phyloP scores from a whole-genome alignment of 1,140 invertebrate genomes.

The Neomicropteryx cornuta region DNA sequence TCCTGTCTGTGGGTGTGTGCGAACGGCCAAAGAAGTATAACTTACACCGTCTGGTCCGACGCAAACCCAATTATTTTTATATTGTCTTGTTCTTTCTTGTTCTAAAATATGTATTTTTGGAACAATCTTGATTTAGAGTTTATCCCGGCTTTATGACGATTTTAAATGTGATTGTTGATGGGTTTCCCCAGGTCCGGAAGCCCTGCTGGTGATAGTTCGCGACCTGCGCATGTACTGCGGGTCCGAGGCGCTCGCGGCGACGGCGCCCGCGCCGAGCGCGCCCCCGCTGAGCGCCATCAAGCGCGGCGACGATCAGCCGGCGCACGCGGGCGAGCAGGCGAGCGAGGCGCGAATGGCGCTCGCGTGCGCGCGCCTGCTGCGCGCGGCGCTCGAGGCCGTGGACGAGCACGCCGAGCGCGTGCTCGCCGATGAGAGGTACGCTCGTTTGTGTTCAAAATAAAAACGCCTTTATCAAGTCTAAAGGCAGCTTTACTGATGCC shows the following conservation, averaged over 20 bases:
- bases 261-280: slow-evolving; percentile 26
- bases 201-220: slow-evolving; percentile 27
- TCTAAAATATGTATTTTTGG: no score
- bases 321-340: slow-evolving; percentile 23
- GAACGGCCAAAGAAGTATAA: no score
- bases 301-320: slow-evolving; percentile 16
- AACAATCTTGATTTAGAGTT: no score
- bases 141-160: no score
- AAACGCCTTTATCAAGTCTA: no score
- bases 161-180: no score
- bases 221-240: slow-evolving; percentile 34
- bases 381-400: slow-evolving; percentile 47
- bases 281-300: slow-evolving; percentile 8
- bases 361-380: slow-evolving; percentile 45
- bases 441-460: no score
- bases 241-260: slow-evolving; percentile 28
- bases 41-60: no score
- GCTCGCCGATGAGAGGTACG: slow-evolving; percentile 50
- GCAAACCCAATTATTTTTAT: no score
- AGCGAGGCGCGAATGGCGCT: slow-evolving; percentile 28
- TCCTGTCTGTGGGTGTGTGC: no score
- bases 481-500: no score
- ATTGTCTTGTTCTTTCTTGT: no score
- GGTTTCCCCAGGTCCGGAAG: slow-evolving; percentile 13
- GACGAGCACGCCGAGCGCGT: slow-evolving; percentile 49